These are phyloP conservation scores for Caenorhabditis virilis DNA, from an alignment of 2,888 invertebrate species.

Conservation along the genomic window DNA sequence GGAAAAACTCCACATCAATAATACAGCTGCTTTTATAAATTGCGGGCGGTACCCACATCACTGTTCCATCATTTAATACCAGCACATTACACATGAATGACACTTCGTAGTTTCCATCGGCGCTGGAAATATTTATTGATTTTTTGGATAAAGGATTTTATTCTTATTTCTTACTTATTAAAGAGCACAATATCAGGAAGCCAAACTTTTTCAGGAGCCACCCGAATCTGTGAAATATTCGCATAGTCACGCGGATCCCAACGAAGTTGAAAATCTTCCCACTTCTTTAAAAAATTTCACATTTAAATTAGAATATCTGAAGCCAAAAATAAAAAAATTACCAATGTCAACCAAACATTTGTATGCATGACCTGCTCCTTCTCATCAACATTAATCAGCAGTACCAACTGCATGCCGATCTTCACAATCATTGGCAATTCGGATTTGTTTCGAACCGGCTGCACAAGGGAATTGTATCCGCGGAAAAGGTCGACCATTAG, in stretches of 20 bases:
- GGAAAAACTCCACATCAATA: slow-evolving; percentile 73
- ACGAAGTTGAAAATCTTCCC: slow-evolving; percentile 67
- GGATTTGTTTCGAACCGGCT: slow-evolving; percentile 69
- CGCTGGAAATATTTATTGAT: slow-evolving; percentile 76
- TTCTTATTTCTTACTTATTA: slow-evolving; percentile 69
- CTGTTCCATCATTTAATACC: slow-evolving; percentile 84
- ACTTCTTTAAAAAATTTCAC: slow-evolving; percentile 57
- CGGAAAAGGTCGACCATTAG: slow-evolving; percentile 71
- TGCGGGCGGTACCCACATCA: slow-evolving; percentile 97
- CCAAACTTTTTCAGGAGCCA: slow-evolving; percentile 71
- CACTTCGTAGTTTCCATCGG: slow-evolving; percentile 99
- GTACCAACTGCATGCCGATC: slow-evolving; percentile 68
- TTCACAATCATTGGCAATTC: slow-evolving; percentile 65
- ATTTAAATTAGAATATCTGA: neutral
- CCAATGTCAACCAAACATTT: slow-evolving; percentile 72
- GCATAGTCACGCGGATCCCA: slow-evolving; percentile 69
- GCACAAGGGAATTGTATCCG: slow-evolving; percentile 71
- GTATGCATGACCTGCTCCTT: slow-evolving; percentile 69
- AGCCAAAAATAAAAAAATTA: slow-evolving; percentile 38
- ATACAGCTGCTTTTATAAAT: slow-evolving; percentile 99
- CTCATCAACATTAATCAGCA: slow-evolving; percentile 72
- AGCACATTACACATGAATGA: slow-evolving; percentile 98
- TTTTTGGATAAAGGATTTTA: too few species aligned
- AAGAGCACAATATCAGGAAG: slow-evolving; percentile 69
- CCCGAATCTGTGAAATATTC: slow-evolving; percentile 68